Evolutionary conservation across 2,113 vertebrate genomes (phyloP), one percentile per base, ranked within the genome.

Genomic region (Esox niger): DNA sequence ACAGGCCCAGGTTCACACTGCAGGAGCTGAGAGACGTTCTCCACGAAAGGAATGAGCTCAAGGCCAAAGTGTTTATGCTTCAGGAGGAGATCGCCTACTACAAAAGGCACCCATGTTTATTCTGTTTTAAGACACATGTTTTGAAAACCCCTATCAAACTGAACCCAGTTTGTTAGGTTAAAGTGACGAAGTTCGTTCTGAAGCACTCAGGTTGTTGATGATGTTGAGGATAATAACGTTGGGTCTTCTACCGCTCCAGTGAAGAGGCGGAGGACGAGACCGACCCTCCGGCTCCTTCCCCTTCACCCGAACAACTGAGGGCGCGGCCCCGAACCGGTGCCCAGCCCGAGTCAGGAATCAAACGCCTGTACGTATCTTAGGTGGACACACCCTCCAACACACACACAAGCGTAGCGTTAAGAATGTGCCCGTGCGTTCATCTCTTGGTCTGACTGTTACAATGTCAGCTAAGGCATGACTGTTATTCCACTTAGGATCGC

Each of bases 81-180:
- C 97, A 98, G 78, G 97, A 99, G 76, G 97, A 99, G 80, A 92
- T 99, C 71, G 89, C 95, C 0, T 99, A 98, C 82, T 99, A 98
- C 68, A 96, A 94, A 81, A 97, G 97, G 97, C 94, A 43, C 11
- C 15, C 13, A 43, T 43, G 1, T 5, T 43, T 17, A 43, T 43
- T 43, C n/a, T n/a, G n/a, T n/a, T 43, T 43, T 1, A 43, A 10
- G 11, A 43, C 17, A 43, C 15, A 43, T 43, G 38, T 43, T 43
- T 17, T 15, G 38, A 43, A 43, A 43, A 43, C 3, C 13, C 11
- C 17, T 15, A 43, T 15, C 38, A 17, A 17, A 15, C 38, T 43
- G 13, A 43, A 17, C 38, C 1, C 38, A 43, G 38, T 43, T 43
- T 43, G 38, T 43, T 4, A 43, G 38, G 38, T 43, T 43, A 15